Evolutionary conservation across 1,140 invertebrate species (phyloP).

Genomic region (Pseudobourletiella spinata): DNA sequence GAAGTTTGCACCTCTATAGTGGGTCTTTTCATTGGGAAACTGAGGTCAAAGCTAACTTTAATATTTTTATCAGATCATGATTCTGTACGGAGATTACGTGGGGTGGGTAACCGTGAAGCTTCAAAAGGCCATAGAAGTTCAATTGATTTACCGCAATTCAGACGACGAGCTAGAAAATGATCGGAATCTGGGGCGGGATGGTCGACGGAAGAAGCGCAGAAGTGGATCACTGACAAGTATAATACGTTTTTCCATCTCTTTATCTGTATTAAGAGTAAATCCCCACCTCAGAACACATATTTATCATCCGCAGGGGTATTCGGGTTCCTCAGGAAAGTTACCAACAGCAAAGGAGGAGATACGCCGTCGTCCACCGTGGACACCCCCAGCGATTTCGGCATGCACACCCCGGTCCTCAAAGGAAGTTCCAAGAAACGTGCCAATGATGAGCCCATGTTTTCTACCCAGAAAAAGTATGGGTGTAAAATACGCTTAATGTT

Average conservation of each 20-base stretch:
- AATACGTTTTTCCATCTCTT: too few relatives aligned
- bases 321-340: constrained; percentile 27
- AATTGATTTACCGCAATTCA: constrained; percentile 7
- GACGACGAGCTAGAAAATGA: constrained; percentile 31
- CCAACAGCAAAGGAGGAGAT: constrained; percentile 11
- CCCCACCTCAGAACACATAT: too few relatives aligned
- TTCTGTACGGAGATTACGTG: constrained; percentile 24
- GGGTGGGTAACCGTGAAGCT: constrained; percentile 9
- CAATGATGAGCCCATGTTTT: constrained; percentile 17
- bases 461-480: constrained; percentile 25
- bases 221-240: constrained; percentile 31
- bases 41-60: neutral
- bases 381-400: neutral
- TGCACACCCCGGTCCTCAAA: constrained; percentile 28
- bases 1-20: neutral
- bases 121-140: constrained; percentile 4
- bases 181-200: neutral
- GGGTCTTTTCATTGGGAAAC: too few relatives aligned
- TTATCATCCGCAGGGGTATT: constrained; percentile 18
- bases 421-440: constrained; percentile 15
- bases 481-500: too few relatives aligned
- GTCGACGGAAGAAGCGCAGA: constrained; percentile 24
- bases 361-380: neutral
- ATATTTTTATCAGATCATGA: constrained; percentile 18
- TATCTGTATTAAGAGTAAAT: too few relatives aligned